These are phyloP conservation scores for Machimus rusticus DNA, from an alignment of 2,888 invertebrate genomes.

Conservation along the genomic window DNA sequence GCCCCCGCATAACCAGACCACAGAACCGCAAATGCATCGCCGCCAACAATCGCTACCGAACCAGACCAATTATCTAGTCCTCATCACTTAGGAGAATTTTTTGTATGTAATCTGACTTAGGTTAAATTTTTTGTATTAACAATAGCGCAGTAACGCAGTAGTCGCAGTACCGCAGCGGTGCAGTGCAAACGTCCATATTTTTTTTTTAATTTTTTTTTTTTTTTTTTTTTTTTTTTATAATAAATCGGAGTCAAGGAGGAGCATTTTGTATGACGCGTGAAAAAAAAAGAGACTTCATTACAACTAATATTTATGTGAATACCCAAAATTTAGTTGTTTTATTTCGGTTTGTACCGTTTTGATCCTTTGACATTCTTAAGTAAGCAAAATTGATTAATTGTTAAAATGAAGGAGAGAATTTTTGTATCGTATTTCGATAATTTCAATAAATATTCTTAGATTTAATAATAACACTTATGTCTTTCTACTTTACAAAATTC, in stretches of 20 bases:
- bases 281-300: conserved; percentile 8
- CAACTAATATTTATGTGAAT: conserved; percentile 34
- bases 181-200: conserved; percentile 27
- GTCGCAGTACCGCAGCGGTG: background rate
- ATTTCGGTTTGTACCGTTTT: conserved; percentile 22
- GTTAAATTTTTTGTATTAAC: conserved; percentile 29
- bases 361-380: conserved; percentile 28
- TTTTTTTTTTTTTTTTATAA: background rate
- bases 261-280: conserved; percentile 10
- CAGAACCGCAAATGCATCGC: background rate
- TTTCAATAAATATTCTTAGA: conserved; percentile 41
- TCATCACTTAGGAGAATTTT: conserved; percentile 30
- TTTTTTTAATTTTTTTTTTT: background rate
- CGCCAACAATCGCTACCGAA: background rate
- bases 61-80: conserved; percentile 33
- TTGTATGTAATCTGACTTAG: conserved; percentile 27
- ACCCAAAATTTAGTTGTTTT: conserved; percentile 33
- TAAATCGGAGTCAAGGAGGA: background rate
- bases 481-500: background rate
- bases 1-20: background rate
- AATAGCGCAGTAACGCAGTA: conserved; percentile 1
- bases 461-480: conserved; percentile 7
- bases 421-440: conserved; percentile 39
- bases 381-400: conserved; percentile 35
- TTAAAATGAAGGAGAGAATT: conserved; percentile 13